Percentiles rank a stretch among this genome's conserved stretches.
phyloP scores from a whole-genome alignment of 2,113 vertebrate genomes.

The Plectropomus leopardus region DNA sequence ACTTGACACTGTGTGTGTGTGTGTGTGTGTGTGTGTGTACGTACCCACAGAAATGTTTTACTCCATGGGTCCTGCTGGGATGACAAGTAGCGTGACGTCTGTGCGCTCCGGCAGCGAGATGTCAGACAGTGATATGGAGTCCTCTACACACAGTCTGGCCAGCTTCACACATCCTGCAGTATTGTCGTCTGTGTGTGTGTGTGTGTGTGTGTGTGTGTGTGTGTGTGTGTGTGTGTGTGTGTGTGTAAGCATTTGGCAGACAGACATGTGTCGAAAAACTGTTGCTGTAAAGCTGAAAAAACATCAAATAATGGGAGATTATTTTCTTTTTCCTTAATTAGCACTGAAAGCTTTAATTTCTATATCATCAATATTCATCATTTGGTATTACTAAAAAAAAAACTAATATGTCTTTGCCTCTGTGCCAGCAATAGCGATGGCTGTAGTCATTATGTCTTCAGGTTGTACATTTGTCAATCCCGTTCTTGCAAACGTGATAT shows the following conservation, averaged over 20 bases:
- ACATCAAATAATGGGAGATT: background rate
- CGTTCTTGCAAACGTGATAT: too few relatives aligned
- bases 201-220: background rate
- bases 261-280: too few relatives aligned
- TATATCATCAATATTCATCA: too few relatives aligned
- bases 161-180: constrained; percentile 73
- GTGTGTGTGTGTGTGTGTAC: too few relatives aligned
- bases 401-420: too few relatives aligned
- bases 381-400: too few relatives aligned
- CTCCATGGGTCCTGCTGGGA: constrained; percentile 89
- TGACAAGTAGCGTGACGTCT: constrained; percentile 89
- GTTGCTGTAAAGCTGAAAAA: background rate
- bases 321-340: background rate
- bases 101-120: constrained; percentile 87
- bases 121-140: constrained; percentile 91
- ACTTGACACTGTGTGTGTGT: background rate
- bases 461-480: too few relatives aligned
- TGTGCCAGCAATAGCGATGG: too few relatives aligned
- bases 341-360: background rate
- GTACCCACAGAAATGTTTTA: constrained; percentile 90
- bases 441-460: too few relatives aligned
- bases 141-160: constrained; percentile 86
- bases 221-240: background rate
- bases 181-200: constrained; percentile 11
- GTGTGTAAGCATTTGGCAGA: background rate